A percentile compares a stretch with the other conserved stretches of the same genome.
Conservation (phyloP, 2,888 invertebrate genomes). For the Caradrina kadenii region DNA sequence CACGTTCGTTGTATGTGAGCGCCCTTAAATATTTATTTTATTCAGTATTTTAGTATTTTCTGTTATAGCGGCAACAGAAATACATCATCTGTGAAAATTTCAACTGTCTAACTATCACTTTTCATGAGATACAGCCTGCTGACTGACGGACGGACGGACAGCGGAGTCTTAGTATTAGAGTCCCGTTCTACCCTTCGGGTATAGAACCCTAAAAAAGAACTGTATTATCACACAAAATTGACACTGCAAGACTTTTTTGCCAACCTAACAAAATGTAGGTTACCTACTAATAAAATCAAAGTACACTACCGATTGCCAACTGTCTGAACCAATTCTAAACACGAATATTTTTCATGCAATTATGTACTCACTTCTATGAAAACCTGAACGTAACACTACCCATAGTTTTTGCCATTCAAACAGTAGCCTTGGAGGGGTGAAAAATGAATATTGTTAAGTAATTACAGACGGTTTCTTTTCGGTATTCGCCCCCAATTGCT, state of each 20-base stretch:
- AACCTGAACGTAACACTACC: conserved; percentile 40
- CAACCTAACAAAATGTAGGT: neutral
- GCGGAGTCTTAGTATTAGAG: too few species aligned
- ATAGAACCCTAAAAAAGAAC: too few species aligned
- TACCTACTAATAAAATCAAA: neutral
- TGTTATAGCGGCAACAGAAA: too few species aligned
- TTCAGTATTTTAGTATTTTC: too few species aligned
- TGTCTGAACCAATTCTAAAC: conserved; percentile 10
- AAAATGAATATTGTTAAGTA: conserved; percentile 66
- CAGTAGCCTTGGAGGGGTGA: conserved; percentile 60
- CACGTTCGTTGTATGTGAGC: too few species aligned
- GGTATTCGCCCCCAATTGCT: conserved; percentile 52
- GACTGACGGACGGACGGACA: too few species aligned
- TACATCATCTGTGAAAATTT: too few species aligned
- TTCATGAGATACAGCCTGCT: too few species aligned
- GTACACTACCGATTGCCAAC: neutral
- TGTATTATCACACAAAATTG: neutral
- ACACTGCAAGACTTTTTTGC: neutral
- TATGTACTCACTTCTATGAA: conserved; percentile 39
- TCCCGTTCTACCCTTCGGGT: too few species aligned
- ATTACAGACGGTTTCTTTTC: conserved; percentile 51
- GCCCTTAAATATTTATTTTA: too few species aligned
- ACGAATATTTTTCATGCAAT: conserved; percentile 36
- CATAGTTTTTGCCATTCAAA: conserved; percentile 40
- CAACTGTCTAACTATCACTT: too few species aligned